These are phyloP conservation scores for Rhinoraja longicauda DNA, from an alignment of 2,797 vertebrate species.

Conservation along the genomic window DNA sequence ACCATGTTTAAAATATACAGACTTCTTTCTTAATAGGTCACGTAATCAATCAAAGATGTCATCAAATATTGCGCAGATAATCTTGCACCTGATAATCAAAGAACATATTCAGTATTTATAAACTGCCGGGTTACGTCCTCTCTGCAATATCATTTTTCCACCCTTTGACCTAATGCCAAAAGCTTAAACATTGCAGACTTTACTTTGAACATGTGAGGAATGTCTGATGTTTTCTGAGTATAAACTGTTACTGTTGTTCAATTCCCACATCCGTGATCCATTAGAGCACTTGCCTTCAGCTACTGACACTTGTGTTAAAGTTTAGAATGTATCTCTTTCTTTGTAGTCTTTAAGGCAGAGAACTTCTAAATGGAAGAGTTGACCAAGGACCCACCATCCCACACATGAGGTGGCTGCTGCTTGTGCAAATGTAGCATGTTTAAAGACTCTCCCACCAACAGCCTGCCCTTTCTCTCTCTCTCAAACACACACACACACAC, in stretches of 20 bases:
- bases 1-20: background rate
- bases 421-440: background rate
- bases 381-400: background rate
- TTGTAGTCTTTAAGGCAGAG: background rate
- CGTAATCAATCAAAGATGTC: background rate
- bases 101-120: conserved; percentile 1
- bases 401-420: background rate
- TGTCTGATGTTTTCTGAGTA: background rate
- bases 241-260: background rate
- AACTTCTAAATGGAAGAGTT: background rate
- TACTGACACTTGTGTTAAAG: background rate
- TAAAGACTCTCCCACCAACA: background rate
- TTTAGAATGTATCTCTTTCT: background rate
- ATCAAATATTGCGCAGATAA: background rate
- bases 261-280: background rate
- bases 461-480: too few species aligned
- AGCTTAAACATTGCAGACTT: background rate
- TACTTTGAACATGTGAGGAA: background rate
- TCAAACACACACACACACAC: too few species aligned
- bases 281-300: background rate
- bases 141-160: background rate
- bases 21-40: background rate
- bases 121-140: background rate
- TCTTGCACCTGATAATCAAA: conserved; percentile 2
- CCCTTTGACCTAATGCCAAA: background rate